A percentile compares a stretch with the other conserved stretches of the same genome.
These are phyloP conservation scores for Ariopsis seemanni DNA, from an alignment of 2,113 vertebrate species.

Conservation along the genomic window DNA sequence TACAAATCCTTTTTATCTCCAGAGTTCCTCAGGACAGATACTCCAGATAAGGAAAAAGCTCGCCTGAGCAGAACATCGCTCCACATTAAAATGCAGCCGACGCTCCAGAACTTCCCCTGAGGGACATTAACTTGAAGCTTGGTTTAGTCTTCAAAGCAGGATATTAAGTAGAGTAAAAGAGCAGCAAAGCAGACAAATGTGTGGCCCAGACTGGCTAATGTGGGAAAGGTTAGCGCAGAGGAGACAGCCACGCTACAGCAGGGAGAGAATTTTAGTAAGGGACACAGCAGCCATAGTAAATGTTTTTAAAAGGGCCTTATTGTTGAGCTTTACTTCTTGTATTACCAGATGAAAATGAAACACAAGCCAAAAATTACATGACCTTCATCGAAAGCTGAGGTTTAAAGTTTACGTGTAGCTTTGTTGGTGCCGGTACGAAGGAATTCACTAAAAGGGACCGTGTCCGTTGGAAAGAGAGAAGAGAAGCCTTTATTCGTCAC, in stretches of 20 bases:
- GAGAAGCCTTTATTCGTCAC: too few relatives aligned
- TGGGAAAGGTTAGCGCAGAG: neutral
- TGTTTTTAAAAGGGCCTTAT: neutral
- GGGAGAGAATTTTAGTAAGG: neutral
- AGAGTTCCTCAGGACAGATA: neutral
- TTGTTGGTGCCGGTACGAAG: too few relatives aligned
- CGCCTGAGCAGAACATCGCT: constrained; percentile 63
- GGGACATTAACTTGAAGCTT: constrained; percentile 73
- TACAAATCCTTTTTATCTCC: constrained; percentile 56
- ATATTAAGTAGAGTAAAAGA: constrained; percentile 61
- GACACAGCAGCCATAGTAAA: neutral
- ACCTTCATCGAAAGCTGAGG: neutral
- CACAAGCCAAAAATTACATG: neutral
- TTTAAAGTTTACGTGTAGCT: neutral
- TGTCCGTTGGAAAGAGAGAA: too few relatives aligned
- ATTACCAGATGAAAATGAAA: neutral
- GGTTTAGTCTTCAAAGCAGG: constrained; percentile 69
- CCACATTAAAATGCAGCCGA: constrained; percentile 71
- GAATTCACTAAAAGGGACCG: neutral
- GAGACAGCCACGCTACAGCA: neutral
- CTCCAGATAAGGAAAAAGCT: constrained; percentile 66
- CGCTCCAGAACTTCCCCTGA: constrained; percentile 61
- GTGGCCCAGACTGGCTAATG: constrained; percentile 38
- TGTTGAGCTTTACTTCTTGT: neutral
- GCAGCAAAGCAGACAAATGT: constrained; percentile 20